Evolutionary conservation across 2,797 vertebrate genomes (phyloP).

Genomic region (Bovichtus diacanthus): DNA sequence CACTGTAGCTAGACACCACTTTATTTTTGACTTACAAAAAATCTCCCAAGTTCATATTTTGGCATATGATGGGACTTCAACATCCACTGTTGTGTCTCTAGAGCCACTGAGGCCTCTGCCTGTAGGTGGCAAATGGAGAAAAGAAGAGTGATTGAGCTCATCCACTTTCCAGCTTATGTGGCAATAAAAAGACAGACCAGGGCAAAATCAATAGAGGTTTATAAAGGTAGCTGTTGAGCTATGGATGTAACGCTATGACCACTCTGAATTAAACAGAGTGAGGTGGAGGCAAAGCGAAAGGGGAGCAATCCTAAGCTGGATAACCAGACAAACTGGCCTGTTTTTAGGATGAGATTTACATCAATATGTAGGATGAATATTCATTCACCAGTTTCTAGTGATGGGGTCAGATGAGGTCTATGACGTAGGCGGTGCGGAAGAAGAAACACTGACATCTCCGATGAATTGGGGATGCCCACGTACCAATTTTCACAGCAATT

Average conservation of each 20-base stretch:
- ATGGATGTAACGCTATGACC: slow-evolving; percentile 37
- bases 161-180: slow-evolving; percentile 44
- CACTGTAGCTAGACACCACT: background rate
- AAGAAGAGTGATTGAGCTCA: slow-evolving; percentile 58
- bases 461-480: background rate
- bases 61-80: slow-evolving; percentile 14
- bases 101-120: slow-evolving; percentile 14
- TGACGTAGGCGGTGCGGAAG: background rate
- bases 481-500: slow-evolving; percentile 5
- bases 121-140: slow-evolving; percentile 39
- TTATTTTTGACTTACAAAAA: background rate
- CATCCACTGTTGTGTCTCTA: slow-evolving; percentile 7
- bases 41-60: background rate
- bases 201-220: slow-evolving; percentile 64
- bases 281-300: slow-evolving; percentile 4
- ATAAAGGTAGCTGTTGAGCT: slow-evolving; percentile 39
- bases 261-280: slow-evolving; percentile 17
- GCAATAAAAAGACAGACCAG: slow-evolving; percentile 59
- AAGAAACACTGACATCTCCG: background rate
- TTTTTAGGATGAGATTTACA: background rate
- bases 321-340: background rate
- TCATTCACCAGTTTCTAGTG: background rate
- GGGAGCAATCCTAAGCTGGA: background rate
- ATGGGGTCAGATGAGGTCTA: background rate
- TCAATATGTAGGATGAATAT: background rate